Base-by-base conservation (phyloP, 2,888 invertebrate genomes). In the Alitta virens region DNA sequence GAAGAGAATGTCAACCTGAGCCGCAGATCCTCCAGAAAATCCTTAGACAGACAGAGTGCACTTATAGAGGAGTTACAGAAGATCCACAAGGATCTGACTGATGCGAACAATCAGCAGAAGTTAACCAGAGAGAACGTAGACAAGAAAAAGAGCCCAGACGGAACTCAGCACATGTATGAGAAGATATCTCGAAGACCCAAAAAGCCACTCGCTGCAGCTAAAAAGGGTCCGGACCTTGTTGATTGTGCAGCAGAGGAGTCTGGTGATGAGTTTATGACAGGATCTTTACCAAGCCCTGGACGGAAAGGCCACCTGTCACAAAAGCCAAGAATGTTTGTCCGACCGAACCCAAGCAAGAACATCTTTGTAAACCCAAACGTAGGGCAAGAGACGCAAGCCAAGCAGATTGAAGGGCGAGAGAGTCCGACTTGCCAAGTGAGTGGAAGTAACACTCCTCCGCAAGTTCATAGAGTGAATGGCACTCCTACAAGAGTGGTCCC, bases 251-350 rank as follows among this genome's bases (percentile, higher is more conserved):
- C 26, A 49, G 49, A 26, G 49, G 43, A 12, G 24, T 3, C 21
- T 2, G 3, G 23, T 16, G 25, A 18, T 2, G 27, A n/a, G 40
- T 21, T 16, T n/a, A 43, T 25, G 24, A 42, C 25, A 26, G 26
- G 27, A 49, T 57, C 27, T 46, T 49, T 49, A 16, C 49, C 33
- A 25, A 33, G 18, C 46, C 43, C 49, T 57, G 43, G 46, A 33
- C 43, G 49, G 27, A 46, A 33, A 46, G 46, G 50, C 49, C 57
- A 25, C 42, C 57, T 18, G 46, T 49, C 33, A 49, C 43, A 49
- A n/a, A 60, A 60, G 27, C 60, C 60, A 9, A 52, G 53, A 21
- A 60, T 60, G 60, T 54, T 60, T 25, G 60, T 60, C 23, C 27
- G 54, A 49, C 60, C 60, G 21, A 60, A 60, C 46, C 52, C 54